Evolutionary conservation across 1,140 invertebrate species (phyloP), one percentile per base, ranked within the genome.

Genomic region (Melipona quadrifasciata): DNA sequence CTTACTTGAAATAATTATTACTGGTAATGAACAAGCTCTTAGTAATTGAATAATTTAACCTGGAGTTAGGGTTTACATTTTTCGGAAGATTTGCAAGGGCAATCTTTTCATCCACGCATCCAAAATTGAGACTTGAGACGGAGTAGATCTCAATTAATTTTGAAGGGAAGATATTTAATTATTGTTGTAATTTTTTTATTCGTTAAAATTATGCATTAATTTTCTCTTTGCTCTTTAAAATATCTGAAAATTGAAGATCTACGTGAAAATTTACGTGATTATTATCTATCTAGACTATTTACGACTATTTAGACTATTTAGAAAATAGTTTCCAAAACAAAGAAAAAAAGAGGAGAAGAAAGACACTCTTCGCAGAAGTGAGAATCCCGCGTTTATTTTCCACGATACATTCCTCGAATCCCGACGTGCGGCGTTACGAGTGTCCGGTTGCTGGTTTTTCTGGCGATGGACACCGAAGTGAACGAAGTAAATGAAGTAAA

Each of bases 401-500:
- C 31, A 16, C 27, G 34, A n/a, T 21, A 53, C 83, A 84, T 84
- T 84, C 78, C 58, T 65, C 6, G 68, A 51, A 24, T 84, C 24
- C 58, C 47, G n/a, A 64, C 51, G 61, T 24, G 65, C 53, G 31
- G 47, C 47, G 53, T 80, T 80, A 80, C 82, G 51, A 67, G 77
- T 72, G 77, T 72, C 27, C 47, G 57, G 77, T 65, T 64, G 31
- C 68, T 31, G 31, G 77, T 84, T 84, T 84, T 84, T 80, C 58
- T 58, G 12, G 0, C 67, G 67, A 27, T 17, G 6, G 6, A 51
- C 76, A 19, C 11, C 68, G 51, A 73, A 65, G 51, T 51, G 77
- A 80, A 80, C 70, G 77, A 80, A 31, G 77, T 84, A 80, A 80
- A 84, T 57, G 83, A 84, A 74, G 70, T 84, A 84, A 84, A 84